Conservation (phyloP, 2,888 invertebrate genomes). For the Phaedon cochleariae region DNA sequence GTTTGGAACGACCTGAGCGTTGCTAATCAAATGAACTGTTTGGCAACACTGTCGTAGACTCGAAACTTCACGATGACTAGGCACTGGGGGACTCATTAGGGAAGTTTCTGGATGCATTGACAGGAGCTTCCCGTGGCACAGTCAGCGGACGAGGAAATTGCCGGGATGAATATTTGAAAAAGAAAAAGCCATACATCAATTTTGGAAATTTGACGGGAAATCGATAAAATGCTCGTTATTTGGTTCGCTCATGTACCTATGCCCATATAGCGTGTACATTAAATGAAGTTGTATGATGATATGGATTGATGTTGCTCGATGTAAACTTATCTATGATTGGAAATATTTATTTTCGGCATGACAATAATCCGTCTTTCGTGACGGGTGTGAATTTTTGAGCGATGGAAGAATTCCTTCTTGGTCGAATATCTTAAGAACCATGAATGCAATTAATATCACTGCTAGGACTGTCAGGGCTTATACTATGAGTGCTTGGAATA, state of each 20-base stretch:
- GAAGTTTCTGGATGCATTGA: not conserved
- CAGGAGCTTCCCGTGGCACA: not conserved
- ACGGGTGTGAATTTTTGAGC: no score
- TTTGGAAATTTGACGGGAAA: not conserved
- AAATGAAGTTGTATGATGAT: not conserved
- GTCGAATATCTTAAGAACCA: no score
- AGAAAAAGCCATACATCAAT: conserved; percentile 1
- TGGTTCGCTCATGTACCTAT: not conserved
- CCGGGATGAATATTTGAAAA: not conserved
- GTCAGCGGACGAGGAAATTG: not conserved
- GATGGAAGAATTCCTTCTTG: no score
- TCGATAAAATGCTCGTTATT: not conserved
- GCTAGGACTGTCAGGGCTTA: no score
- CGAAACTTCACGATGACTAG: not conserved
- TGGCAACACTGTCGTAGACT: not conserved
- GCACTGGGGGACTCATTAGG: not conserved
- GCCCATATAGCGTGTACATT: not conserved
- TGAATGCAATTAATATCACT: no score
- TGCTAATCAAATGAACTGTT: not conserved
- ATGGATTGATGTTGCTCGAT: no score
- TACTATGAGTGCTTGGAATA: no score
- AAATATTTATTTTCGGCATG: no score
- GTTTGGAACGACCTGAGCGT: not conserved
- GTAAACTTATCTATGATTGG: no score
- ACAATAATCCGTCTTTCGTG: no score